Percentiles rank a stretch among this genome's conserved stretches.
Conservation (phyloP, 2,113 vertebrate species). For the Aspiorhynchus laticeps region DNA sequence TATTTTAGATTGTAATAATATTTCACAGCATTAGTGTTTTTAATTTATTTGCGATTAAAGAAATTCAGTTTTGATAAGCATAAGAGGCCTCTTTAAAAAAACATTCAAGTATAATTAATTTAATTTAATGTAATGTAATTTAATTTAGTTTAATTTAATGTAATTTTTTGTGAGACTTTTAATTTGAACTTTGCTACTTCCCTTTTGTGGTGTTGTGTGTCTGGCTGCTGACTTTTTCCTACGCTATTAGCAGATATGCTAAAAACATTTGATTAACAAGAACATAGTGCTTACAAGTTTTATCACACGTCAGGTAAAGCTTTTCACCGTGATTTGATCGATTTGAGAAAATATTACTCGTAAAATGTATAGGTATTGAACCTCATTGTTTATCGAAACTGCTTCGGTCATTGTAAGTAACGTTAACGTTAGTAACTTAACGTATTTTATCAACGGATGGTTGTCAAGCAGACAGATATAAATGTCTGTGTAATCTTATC, state of each 20-base stretch:
- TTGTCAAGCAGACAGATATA: background rate
- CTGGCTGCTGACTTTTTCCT: background rate
- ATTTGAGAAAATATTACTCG: background rate
- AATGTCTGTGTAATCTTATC: background rate
- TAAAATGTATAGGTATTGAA: background rate
- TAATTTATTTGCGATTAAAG: too few species aligned
- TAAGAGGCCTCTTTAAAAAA: too few species aligned
- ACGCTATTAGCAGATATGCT: background rate
- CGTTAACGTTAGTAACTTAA: too few species aligned
- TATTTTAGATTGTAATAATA: too few species aligned
- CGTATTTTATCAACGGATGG: background rate
- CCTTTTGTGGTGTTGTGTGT: background rate
- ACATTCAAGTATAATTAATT: too few species aligned
- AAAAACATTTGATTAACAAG: background rate
- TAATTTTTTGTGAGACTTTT: background rate
- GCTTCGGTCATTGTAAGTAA: background rate
- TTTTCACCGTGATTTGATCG: background rate
- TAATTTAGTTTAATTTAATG: too few species aligned
- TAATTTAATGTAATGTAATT: too few species aligned
- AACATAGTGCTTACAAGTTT: background rate
- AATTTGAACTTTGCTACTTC: background rate
- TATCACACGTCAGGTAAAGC: conserved; percentile 9
- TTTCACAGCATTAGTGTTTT: too few species aligned
- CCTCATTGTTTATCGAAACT: background rate
- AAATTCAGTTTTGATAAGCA: too few species aligned